Evolutionary conservation across 2,888 invertebrate genomes (phyloP).

Genomic region (Callinectes sapidus): DNA sequence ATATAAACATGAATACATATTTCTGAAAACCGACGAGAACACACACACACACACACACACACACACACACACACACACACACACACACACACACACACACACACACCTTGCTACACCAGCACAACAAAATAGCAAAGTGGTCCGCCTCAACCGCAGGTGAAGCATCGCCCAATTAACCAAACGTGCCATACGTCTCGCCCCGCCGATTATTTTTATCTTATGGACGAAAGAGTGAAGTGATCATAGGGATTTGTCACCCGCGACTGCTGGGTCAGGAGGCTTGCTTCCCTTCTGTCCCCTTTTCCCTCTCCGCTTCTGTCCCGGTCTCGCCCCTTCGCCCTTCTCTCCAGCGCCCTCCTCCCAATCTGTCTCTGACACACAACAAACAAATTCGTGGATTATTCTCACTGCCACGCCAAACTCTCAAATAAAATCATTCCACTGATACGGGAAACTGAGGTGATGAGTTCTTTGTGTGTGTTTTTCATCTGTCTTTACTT

Average conservation of each 20-base stretch:
- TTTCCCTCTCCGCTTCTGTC: neutral
- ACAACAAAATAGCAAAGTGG: neutral
- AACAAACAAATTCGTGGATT: conserved; percentile 2
- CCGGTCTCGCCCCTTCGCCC: neutral
- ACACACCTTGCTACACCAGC: neutral
- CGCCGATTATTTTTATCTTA: conserved; percentile 24
- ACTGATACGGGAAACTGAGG: neutral
- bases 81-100: conserved; percentile 10
- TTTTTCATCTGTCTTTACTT: neutral
- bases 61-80: conserved; percentile 1
- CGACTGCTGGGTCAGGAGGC: conserved; percentile 27
- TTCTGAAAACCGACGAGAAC: neutral
- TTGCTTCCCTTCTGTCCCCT: neutral
- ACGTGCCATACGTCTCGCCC: conserved; percentile 7
- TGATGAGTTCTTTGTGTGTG: neutral
- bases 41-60: conserved; percentile 7
- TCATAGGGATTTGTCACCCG: conserved; percentile 29
- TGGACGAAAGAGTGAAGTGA: conserved; percentile 27
- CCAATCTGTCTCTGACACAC: conserved; percentile 34
- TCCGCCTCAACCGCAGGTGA: conserved; percentile 1
- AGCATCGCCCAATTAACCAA: conserved; percentile 36
- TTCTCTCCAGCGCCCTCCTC: conserved; percentile 24
- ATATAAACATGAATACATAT: no score
- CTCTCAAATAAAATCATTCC: conserved; percentile 8
- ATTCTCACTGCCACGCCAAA: conserved; percentile 1